Conservation (phyloP, 2,797 vertebrate genomes). For the Pangasius djambal region DNA sequence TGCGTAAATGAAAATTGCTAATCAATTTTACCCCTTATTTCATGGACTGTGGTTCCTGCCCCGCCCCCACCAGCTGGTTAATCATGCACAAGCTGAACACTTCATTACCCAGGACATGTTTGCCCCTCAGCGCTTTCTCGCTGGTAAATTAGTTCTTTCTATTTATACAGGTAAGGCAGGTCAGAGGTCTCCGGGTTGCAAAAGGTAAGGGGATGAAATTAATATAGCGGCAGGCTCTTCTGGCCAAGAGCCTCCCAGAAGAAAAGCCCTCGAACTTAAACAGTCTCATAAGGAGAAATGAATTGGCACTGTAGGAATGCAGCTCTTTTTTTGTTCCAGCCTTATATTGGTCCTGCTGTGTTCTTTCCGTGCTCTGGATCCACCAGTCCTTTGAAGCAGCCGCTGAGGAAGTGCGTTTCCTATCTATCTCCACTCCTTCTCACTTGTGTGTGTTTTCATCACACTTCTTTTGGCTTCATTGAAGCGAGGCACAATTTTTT, state of each 20-base stretch:
- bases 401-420: constrained; percentile 46
- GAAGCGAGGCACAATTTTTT: constrained; percentile 24
- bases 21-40: constrained; percentile 95
- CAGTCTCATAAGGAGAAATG: constrained; percentile 66
- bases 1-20: constrained; percentile 88
- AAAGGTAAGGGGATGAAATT: constrained; percentile 79
- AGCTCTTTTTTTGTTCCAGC: constrained; percentile 53
- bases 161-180: constrained; percentile 86
- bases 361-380: constrained; percentile 49
- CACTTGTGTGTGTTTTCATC: constrained; percentile 20
- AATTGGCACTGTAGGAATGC: constrained; percentile 62
- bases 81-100: constrained; percentile 92
- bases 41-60: constrained; percentile 90
- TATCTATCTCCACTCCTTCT: constrained; percentile 36
- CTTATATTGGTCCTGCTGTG: constrained; percentile 60
- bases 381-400: constrained; percentile 59
- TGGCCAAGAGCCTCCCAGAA: constrained; percentile 57
- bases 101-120: constrained; percentile 94
- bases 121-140: constrained; percentile 87
- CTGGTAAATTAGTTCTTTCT: constrained; percentile 85
- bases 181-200: constrained; percentile 81
- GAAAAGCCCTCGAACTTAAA: constrained; percentile 64
- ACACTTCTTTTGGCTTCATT: constrained; percentile 6
- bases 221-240: constrained; percentile 65
- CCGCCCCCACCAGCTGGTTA: constrained; percentile 94